Conservation (phyloP, 1,140 invertebrate genomes). For the Micrasema longulum region DNA sequence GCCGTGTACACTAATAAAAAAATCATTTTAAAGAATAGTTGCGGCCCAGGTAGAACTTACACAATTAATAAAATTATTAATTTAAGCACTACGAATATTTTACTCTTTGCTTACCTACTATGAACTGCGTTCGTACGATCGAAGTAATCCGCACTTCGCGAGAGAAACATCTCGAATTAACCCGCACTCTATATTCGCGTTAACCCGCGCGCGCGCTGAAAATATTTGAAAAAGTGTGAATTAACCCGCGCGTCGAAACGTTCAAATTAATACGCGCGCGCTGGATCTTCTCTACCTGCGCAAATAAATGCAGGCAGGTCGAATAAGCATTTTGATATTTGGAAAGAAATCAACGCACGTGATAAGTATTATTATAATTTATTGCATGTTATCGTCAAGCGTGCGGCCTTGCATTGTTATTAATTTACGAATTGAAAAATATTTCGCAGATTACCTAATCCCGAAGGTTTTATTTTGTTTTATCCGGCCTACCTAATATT, state of each 20-base stretch:
- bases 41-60: too few relatives aligned
- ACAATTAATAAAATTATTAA: too few relatives aligned
- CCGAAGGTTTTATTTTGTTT: not conserved
- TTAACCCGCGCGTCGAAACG: not conserved
- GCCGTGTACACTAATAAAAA: too few relatives aligned
- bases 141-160: slow-evolving; percentile 15
- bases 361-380: not conserved
- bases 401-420: not conserved
- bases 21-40: too few relatives aligned
- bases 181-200: slow-evolving; percentile 13
- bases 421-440: not conserved
- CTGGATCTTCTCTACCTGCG: too few relatives aligned
- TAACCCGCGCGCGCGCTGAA: slow-evolving; percentile 5
- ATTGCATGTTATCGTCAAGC: not conserved
- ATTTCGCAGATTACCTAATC: not conserved
- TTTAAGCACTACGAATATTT: too few relatives aligned
- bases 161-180: not conserved
- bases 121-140: too few relatives aligned
- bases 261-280: not conserved
- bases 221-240: not conserved
- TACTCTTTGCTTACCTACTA: too few relatives aligned
- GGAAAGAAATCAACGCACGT: too few relatives aligned
- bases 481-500: not conserved
- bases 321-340: not conserved
- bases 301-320: not conserved